Percentiles rank a stretch among this genome's conserved stretches.
Conservation (phyloP, 2,113 vertebrate species). For the Cricetomys ansorgei region DNA sequence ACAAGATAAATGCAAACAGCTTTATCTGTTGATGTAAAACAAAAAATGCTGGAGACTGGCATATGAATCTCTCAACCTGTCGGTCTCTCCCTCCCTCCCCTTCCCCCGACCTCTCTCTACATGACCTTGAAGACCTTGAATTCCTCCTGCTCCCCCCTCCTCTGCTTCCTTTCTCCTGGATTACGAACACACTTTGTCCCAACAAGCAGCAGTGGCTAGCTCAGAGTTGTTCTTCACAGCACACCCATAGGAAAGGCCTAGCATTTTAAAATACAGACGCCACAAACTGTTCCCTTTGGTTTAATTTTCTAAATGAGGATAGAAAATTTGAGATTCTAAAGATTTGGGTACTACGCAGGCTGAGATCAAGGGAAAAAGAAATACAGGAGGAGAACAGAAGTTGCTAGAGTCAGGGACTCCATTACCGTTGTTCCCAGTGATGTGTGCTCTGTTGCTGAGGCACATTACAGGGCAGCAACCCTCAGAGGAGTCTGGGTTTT, state of each 20-base stretch:
- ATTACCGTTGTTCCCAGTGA: background rate
- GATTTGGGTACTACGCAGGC: background rate
- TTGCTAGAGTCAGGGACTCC: background rate
- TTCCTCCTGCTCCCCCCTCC: background rate
- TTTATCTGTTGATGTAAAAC: background rate
- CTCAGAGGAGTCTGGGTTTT: background rate
- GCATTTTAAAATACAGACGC: background rate
- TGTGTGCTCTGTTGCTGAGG: rapidly evolving
- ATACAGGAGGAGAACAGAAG: too few relatives aligned
- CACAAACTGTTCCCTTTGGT: background rate
- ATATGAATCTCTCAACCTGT: background rate
- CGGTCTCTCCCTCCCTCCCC: background rate
- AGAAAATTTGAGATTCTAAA: background rate
- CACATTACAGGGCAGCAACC: rapidly evolving
- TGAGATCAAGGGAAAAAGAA: background rate
- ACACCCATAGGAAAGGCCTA: background rate
- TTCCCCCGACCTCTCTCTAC: background rate
- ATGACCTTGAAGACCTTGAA: background rate
- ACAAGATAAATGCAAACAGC: background rate
- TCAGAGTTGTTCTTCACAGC: background rate
- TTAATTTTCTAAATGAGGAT: background rate
- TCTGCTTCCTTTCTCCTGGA: background rate
- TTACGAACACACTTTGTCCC: background rate
- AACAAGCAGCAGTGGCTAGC: background rate
- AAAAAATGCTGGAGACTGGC: background rate